A percentile compares a stretch with the other conserved stretches of the same genome.
phyloP scores from a whole-genome alignment of 2,888 invertebrate genomes.

The Lacanobia oleracea region DNA sequence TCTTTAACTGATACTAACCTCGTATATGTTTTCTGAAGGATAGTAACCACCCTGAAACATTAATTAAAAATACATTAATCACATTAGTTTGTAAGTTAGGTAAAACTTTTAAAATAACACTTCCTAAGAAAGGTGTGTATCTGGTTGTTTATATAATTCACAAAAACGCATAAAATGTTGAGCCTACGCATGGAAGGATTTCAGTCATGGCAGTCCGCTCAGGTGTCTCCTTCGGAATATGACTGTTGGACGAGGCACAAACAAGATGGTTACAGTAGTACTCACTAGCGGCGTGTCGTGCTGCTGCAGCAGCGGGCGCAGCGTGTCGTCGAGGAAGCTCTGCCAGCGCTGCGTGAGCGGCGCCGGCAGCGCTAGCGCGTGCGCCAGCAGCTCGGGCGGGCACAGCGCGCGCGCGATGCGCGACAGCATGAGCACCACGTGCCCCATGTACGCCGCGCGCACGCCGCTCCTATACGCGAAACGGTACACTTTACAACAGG shows the following conservation, averaged over 20 bases:
- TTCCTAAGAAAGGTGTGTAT: too few relatives aligned
- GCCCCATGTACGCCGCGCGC: constrained; percentile 92
- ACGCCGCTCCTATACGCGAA: neutral
- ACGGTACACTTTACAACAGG: neutral
- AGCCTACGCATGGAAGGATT: too few relatives aligned
- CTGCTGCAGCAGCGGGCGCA: constrained; percentile 72
- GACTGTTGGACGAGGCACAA: neutral
- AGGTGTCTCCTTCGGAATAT: too few relatives aligned
- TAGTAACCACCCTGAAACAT: constrained; percentile 81
- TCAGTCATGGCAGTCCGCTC: too few relatives aligned
- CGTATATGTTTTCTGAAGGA: constrained; percentile 82
- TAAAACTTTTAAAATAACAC: too few relatives aligned
- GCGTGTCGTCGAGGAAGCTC: constrained; percentile 69
- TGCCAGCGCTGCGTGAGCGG: constrained; percentile 67
- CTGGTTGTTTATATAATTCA: too few relatives aligned
- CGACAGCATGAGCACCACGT: constrained; percentile 89
- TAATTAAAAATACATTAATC: neutral
- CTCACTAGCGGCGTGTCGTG: constrained; percentile 81
- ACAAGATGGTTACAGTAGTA: constrained; percentile 6
- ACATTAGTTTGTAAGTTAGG: too few relatives aligned
- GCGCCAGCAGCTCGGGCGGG: constrained; percentile 52
- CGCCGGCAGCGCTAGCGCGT: constrained; percentile 54
- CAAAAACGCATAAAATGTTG: too few relatives aligned
- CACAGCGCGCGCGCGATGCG: constrained; percentile 63
- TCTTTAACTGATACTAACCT: constrained; percentile 67